Base-by-base conservation (phyloP, 2,888 invertebrate species). In the Portevinia maculata region DNA sequence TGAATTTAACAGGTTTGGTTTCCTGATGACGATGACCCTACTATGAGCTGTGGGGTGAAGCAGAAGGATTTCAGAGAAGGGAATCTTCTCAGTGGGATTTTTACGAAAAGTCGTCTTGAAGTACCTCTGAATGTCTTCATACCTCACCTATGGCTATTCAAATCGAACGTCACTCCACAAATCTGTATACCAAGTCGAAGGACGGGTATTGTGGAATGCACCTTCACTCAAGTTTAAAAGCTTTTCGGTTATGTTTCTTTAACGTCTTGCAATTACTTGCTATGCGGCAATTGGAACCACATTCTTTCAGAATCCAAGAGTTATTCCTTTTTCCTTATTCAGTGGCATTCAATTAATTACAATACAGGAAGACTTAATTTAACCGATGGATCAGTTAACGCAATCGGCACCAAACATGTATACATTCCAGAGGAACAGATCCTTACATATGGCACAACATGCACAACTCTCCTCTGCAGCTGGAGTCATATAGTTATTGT, bases 401-500 rank as follows among this genome's bases (percentile, higher is more conserved):
- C 28, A 13, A n/a, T 21, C 11, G 34, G 17, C n/a, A 37, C 19
- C 13, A 17, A 21, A 21, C 13, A 17, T 0, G 28, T 15, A 41
- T 6, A 1, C 9, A 19, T 11, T 30, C 37, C 13, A 11, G 24
- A 41, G 17, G 17, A 8, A 41, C 17, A 15, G 7, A 9, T 11
- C 11, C 44, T 44, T 9, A 44, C 17, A 21, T 21, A 44, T 11
- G 9, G 17, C 44, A 21, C 19, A 44, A 7, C 9, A 5, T 9
- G 15, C 15, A 13, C 41, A 41, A 7, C 13, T 13, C 11, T 6
- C 11, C 11, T 5, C 17, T 17, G 19, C 17, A 44, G 19, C 11
- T 21, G 44, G 37, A 4, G n/a, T 52, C 76, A 75, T 81, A 48
- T 70, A 81, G 76, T 81, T 81, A 75, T 59, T 75, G 81, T 75